phyloP scores from a whole-genome alignment of 2,888 invertebrate genomes.

The Nipponacmea schrenckii region DNA sequence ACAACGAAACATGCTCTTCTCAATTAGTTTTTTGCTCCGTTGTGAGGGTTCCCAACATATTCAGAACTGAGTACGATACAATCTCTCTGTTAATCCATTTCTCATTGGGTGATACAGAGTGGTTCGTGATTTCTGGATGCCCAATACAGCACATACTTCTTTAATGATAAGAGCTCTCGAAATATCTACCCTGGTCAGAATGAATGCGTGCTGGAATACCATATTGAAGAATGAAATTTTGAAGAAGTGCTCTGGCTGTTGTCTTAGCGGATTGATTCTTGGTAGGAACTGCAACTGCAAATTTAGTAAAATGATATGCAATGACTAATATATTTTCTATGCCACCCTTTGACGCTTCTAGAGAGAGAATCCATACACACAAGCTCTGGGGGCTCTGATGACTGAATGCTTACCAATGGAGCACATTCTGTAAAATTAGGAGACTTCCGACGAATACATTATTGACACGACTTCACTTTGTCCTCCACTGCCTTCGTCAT shows the following conservation, averaged over 20 bases:
- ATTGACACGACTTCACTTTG: conserved; percentile 28
- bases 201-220: conserved; percentile 29
- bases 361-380: conserved; percentile 40
- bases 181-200: conserved; percentile 30
- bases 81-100: conserved; percentile 31
- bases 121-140: conserved; percentile 28
- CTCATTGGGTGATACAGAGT: conserved; percentile 34
- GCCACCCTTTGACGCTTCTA: no score
- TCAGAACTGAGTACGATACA: conserved; percentile 25
- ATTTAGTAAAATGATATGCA: no score
- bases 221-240: conserved; percentile 26
- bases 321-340: no score
- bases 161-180: conserved; percentile 24
- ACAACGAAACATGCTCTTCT: conserved; percentile 20
- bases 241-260: conserved; percentile 27
- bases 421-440: conserved; percentile 8
- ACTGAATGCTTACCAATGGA: conserved; percentile 24
- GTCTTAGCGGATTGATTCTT: conserved; percentile 30
- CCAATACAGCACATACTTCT: conserved; percentile 26
- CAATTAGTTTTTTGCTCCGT: conserved; percentile 26
- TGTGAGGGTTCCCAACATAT: conserved; percentile 26
- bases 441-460: conserved; percentile 31
- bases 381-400: conserved; percentile 33
- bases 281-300: conserved; percentile 23
- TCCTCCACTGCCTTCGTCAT: conserved; percentile 30